Percentiles rank a stretch among this genome's conserved stretches.
Evolutionary conservation across 2,113 vertebrate genomes (phyloP).

Genomic region (Petroica traversi): DNA sequence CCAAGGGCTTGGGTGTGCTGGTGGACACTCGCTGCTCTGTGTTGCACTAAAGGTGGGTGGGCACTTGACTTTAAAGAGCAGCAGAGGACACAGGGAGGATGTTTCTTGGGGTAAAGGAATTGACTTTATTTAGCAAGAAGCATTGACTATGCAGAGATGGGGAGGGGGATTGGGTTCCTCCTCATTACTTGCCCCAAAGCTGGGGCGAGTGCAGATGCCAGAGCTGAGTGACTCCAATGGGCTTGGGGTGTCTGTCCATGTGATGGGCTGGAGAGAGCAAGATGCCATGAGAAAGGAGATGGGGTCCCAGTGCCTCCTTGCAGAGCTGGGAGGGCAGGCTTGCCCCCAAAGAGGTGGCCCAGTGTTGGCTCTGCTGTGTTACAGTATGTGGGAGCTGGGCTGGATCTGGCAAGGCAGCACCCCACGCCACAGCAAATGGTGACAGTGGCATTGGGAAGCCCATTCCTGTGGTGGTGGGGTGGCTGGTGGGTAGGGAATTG

Average conservation of each 20-base stretch:
- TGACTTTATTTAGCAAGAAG: neutral
- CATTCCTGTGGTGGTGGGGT: accelerated
- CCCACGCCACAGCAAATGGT: accelerated
- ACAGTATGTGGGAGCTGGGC: neutral
- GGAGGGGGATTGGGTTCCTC: neutral
- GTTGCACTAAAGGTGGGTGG: neutral
- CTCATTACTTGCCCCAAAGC: accelerated
- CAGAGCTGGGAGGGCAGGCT: neutral
- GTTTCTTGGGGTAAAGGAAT: neutral
- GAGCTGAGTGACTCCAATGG: neutral
- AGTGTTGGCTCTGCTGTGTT: neutral
- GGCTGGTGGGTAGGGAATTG: neutral
- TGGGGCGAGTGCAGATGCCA: neutral
- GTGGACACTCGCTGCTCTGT: neutral
- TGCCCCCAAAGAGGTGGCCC: accelerated
- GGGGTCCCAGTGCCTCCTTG: neutral
- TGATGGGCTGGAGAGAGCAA: neutral
- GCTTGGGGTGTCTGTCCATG: neutral
- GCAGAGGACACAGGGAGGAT: neutral
- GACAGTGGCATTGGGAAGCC: accelerated
- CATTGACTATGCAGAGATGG: neutral
- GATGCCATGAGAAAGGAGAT: neutral
- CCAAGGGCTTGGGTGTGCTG: neutral
- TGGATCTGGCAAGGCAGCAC: neutral
- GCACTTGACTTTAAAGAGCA: neutral